Conservation (phyloP, 1,140 invertebrate genomes). For the Marisa cornuarietis region DNA sequence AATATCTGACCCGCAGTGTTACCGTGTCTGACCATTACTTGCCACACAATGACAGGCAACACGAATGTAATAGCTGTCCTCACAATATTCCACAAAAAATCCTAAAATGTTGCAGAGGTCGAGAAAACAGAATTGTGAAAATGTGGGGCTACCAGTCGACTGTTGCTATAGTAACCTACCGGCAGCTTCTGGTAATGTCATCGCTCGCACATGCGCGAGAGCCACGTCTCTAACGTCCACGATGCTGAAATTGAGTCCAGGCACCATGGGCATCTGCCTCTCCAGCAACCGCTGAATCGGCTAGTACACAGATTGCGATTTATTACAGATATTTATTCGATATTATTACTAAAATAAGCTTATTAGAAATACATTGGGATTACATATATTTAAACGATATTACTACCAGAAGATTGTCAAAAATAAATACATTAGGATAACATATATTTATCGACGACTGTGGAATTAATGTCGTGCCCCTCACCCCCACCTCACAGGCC, state of each 20-base stretch:
- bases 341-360: background rate
- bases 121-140: background rate
- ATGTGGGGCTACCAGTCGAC: background rate
- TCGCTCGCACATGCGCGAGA: slow-evolving; percentile 69
- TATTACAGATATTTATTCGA: background rate
- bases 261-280: slow-evolving; percentile 66
- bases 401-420: background rate
- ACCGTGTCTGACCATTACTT: background rate
- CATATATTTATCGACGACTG: no score
- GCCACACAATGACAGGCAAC: background rate
- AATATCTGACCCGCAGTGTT: background rate
- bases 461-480: no score
- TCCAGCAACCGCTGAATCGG: slow-evolving; percentile 66
- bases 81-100: background rate
- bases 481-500: no score
- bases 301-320: slow-evolving; percentile 25
- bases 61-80: background rate
- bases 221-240: slow-evolving; percentile 73
- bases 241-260: slow-evolving; percentile 67
- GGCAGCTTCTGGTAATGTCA: slow-evolving; percentile 68
- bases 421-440: background rate
- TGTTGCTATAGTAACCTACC: slow-evolving; percentile 45
- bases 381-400: background rate
- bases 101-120: background rate
- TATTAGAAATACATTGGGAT: background rate